phyloP scores from a whole-genome alignment of 2,797 vertebrate genomes.

The Falco naumanni region DNA sequence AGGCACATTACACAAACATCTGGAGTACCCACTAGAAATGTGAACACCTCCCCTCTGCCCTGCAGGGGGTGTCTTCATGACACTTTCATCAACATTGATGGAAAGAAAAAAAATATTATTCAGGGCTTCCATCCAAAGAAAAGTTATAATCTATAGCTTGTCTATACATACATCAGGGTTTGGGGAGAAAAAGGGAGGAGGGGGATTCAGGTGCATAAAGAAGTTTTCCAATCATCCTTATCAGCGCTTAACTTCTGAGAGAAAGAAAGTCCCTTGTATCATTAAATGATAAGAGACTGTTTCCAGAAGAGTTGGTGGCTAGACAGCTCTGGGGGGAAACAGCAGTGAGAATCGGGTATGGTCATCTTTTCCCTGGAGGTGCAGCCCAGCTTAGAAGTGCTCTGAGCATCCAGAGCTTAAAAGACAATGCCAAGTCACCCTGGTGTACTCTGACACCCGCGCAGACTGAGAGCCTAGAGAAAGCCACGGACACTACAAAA shows the following conservation, averaged over 20 bases:
- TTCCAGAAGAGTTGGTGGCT: background rate
- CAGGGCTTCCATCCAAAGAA: background rate
- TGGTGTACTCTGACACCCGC: background rate
- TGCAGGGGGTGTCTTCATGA: background rate
- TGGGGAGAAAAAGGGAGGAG: background rate
- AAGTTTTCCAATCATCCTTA: background rate
- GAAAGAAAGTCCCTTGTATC: background rate
- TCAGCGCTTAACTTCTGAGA: background rate
- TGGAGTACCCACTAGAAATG: constrained; percentile 25
- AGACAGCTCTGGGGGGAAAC: background rate
- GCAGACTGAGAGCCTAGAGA: accelerated
- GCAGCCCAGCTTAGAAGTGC: background rate
- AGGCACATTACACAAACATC: constrained; percentile 63
- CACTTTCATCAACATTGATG: constrained; percentile 8
- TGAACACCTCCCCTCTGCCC: background rate
- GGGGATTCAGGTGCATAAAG: background rate
- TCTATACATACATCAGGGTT: accelerated
- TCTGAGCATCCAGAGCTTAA: background rate
- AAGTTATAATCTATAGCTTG: background rate
- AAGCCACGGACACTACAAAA: background rate
- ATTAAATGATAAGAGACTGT: background rate
- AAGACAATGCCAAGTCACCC: background rate
- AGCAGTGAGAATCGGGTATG: background rate
- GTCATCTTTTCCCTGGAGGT: background rate
- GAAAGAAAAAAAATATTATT: background rate